Base-by-base conservation (phyloP, 2,797 vertebrate species). In the Acridotheres tristis region DNA sequence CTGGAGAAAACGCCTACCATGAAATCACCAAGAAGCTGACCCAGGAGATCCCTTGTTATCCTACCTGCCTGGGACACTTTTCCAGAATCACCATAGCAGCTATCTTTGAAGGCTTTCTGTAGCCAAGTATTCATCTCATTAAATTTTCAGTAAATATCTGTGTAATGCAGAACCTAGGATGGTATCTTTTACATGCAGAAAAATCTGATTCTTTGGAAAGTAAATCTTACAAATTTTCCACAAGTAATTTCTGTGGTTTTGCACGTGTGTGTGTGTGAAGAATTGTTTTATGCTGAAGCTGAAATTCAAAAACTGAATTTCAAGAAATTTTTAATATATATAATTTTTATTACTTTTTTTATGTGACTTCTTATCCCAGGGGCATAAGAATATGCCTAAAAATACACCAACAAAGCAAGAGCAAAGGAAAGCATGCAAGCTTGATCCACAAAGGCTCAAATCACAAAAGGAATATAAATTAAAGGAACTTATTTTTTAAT, bases 201-300 rank as follows among this genome's bases (percentile, higher is more conserved):
- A 74, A 69, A 66, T 55, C 12, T 40, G 19, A 43, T 30, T 26
- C 10, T 88, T 88, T 36, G 25, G 32, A 72, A 82, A 20, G 2
- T 23, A 58, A 65, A 75, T 57, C 47, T 87, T 72, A 72, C 5
- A 7, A 50, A 48, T 58, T 82, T 89, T 63, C 25, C 14, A 51
- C 25, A 59, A 82, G 81, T 36, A 76, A 61, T 47, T 75, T 66
- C 9, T 21, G 9, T 12, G 15, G 17, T 67, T 10, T 22, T 1
- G 1, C 9, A 8, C 3, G 15, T 3, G 3, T 9, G 7, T 4
- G 6, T 38, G 48, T 23, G 11, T 40, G 16, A 19, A 40, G 29
- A 40, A 42, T 8, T 42, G 29, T 54, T 54, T n/a, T 58, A 68
- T 36, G 8, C 5, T 85, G n/a, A 59, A 91, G 21, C 5, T 61